Evolutionary conservation across 2,888 invertebrate species (phyloP), one percentile per base, ranked within the genome.

Genomic region (Atherix ibis): DNA sequence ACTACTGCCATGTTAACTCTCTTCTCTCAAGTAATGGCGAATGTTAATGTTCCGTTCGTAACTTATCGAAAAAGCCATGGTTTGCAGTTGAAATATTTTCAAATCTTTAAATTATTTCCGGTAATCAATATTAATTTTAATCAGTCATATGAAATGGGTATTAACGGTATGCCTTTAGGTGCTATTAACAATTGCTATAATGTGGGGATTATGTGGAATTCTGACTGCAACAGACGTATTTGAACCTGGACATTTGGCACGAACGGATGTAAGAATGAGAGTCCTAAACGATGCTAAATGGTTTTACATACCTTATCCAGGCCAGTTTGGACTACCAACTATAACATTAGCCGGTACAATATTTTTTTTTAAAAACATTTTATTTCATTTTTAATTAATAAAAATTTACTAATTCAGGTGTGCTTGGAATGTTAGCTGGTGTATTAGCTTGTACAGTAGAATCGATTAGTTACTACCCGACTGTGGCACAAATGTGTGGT

Each of bases 401-500:
- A 31, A 24, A 24, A 31, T 13, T 15, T 9, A 18, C 4, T 16
- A 29, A 5, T 6, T 70, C 72, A 1, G 78, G 79, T 1, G 77
- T 80, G 10, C 58, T 82, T 36, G 82, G 82, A 4, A 78, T 83
- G 73, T 48, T 82, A 35, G 80, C 81, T 0, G 83, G 81, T 0
- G 79, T 82, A 15, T 53, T 82, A 19, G 79, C 81, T 1, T 81
- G 82, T 43, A 79, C 81, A 0, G 76, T 83, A 10, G 83, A 83
- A 56, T 81, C 81, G 4, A 75, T 88, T 39, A 85, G 87, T 48
- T 88, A 89, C 55, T 91, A 89, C 60, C 84, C 87, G 34, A 87
- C 87, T n/a, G 84, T 85, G 2, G 83, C 89, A 1, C 68, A 72
- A 52, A 80, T 80, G 78, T 75, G 79, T 43, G 75, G 77, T 75